Conservation (phyloP, 2,888 invertebrate species). For the Neoscelio sp. region DNA sequence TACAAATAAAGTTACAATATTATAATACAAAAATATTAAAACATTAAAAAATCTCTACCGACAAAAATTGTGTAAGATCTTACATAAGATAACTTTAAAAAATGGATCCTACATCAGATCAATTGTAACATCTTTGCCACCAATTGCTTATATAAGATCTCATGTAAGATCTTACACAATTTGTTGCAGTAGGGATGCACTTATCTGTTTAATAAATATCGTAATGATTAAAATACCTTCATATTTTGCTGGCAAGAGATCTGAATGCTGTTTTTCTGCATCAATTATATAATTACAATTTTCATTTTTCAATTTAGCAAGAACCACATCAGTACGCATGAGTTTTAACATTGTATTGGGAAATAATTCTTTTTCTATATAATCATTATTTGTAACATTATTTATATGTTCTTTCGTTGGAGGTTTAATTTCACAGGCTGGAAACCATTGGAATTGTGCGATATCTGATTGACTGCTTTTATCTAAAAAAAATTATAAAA, state of each 20-base stretch:
- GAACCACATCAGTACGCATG: slow-evolving; percentile 73
- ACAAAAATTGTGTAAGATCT: no score
- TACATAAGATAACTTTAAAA: no score
- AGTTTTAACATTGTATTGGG: slow-evolving; percentile 72
- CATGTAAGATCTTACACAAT: no score
- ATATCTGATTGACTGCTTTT: slow-evolving; percentile 12
- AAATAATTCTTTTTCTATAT: slow-evolving; percentile 65
- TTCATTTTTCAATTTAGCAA: slow-evolving; percentile 77
- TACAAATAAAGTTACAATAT: background rate
- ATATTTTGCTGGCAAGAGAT: slow-evolving; percentile 90
- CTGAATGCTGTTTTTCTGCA: slow-evolving; percentile 88
- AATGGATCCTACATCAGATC: no score
- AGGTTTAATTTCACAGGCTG: slow-evolving; percentile 73
- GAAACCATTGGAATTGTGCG: slow-evolving; percentile 73
- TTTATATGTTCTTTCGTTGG: slow-evolving; percentile 53
- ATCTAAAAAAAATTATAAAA: slow-evolving; percentile 18
- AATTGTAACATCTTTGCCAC: no score
- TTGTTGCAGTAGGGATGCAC: no score
- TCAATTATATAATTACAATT: slow-evolving; percentile 82
- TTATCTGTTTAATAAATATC: no score
- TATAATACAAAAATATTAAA: background rate
- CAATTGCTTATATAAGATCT: no score
- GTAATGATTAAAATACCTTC: no score
- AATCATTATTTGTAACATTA: slow-evolving; percentile 65
- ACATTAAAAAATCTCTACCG: no score